phyloP scores from a whole-genome alignment of 2,888 invertebrate species.

The Napeogenes inachia region DNA sequence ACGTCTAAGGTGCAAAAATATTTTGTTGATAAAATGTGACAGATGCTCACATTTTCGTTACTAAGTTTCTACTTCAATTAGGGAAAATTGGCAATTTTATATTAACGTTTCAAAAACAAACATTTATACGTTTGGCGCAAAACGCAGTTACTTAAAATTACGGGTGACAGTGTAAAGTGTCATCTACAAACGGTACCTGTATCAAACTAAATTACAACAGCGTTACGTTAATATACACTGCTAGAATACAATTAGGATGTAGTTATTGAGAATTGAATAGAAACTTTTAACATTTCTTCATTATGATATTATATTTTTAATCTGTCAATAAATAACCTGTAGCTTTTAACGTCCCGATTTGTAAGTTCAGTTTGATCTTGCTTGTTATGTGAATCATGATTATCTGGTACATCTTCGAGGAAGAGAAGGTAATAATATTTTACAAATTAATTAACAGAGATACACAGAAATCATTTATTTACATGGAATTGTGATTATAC shows the following conservation, averaged over 20 bases:
- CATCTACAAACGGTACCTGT: background rate
- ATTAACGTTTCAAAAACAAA: background rate
- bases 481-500: too few species aligned
- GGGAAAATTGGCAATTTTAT: background rate
- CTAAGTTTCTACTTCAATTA: conserved; percentile 17
- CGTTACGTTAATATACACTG: conserved; percentile 2
- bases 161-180: background rate
- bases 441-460: background rate
- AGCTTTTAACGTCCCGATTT: background rate
- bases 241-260: background rate
- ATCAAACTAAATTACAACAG: background rate
- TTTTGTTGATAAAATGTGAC: conserved; percentile 9
- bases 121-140: conserved; percentile 24
- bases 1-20: conserved; percentile 1
- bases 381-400: conserved; percentile 2
- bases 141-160: conserved; percentile 15
- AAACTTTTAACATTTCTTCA: background rate
- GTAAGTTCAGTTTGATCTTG: conserved; percentile 3
- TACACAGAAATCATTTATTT: too few species aligned
- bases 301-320: background rate
- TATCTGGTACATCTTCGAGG: conserved; percentile 5
- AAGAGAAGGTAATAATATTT: background rate
- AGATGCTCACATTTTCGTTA: conserved; percentile 7
- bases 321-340: background rate
- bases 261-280: background rate